Evolutionary conservation across 2,797 vertebrate genomes (phyloP), one percentile per base, ranked within the genome.

Genomic region (Balearica regulorum): DNA sequence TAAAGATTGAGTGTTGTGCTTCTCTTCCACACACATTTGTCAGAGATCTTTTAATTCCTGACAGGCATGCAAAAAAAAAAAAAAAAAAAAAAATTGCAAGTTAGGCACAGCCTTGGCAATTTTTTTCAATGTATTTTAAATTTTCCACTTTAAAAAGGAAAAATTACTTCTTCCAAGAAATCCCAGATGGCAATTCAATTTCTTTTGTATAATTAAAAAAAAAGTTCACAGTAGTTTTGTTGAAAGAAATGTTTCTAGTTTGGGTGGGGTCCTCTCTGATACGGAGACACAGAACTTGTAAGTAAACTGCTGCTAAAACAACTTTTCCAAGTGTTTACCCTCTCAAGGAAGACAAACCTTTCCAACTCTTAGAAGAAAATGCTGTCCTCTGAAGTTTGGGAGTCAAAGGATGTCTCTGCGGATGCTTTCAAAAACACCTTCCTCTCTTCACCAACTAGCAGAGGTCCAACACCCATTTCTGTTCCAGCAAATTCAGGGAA

Each of bases 61-160:
- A 51, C 5, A 33, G 0, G 25, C 3, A 22, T 11, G 5, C 0
- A 8, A 13, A 44, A 44, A 18, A 43, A 14, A 20, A 44, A 18
- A 43, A 14, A 20, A 28, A 19, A 24, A 3, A 20, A 8, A 17
- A 31, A 43, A 15, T 12, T 29, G 1, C 31, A 46, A 70, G 18
- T 37, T 65, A 44, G n/a, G 1, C 16, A 33, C 1, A 53, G 7
- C 9, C 7, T 53, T 68, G 12, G 2, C 5, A 11, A 13, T 25
- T 54, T 84, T 84, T 87, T 64, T 9, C 6, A 9, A 57, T 25
- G 5, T 39, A 26, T 58, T 72, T 62, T 65, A 6, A 76, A 46
- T 3, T 73, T 86, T 88, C 44, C 6, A 41, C 5, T 73, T 85
- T 57, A 48, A 81, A 88, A 51, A 43, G 9, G 15, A 44, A 48